Conservation (phyloP, 2,797 vertebrate genomes). For the Cossypha dichroa region DNA sequence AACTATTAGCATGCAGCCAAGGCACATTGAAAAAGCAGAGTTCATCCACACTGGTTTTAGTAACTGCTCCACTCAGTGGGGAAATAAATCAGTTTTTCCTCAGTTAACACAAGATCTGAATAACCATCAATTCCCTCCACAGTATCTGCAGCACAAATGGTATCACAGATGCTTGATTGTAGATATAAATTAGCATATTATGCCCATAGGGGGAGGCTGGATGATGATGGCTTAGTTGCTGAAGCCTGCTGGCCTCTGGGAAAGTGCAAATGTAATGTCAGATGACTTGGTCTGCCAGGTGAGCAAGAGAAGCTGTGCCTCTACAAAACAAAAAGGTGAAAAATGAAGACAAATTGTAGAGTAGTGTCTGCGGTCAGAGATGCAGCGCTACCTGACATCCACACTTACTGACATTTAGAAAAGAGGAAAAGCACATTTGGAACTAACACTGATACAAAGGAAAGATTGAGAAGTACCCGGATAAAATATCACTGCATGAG, state of each 20-base stretch:
- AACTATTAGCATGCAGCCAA: slow-evolving; percentile 41
- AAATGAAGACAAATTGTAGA: background rate
- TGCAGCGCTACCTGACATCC: background rate
- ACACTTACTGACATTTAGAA: background rate
- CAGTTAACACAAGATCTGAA: slow-evolving; percentile 49
- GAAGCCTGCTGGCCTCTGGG: slow-evolving; percentile 56
- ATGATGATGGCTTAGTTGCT: slow-evolving; percentile 57
- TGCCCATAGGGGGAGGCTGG: slow-evolving; percentile 47
- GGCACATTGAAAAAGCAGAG: slow-evolving; percentile 32
- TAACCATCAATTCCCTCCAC: slow-evolving; percentile 47
- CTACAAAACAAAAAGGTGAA: background rate
- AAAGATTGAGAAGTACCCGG: background rate
- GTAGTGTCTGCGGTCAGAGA: background rate
- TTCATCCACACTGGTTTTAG: slow-evolving; percentile 42
- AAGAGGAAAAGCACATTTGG: background rate
- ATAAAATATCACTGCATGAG: background rate
- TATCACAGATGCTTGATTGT: slow-evolving; percentile 69
- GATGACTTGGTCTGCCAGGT: slow-evolving; percentile 32
- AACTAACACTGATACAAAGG: background rate
- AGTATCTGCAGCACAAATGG: slow-evolving; percentile 65
- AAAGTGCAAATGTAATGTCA: slow-evolving; percentile 59
- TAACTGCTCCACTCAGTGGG: slow-evolving; percentile 30
- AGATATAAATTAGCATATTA: slow-evolving; percentile 64
- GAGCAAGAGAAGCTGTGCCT: background rate
- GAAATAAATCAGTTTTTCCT: slow-evolving; percentile 66